Evolutionary conservation across 2,797 vertebrate genomes (phyloP).

Genomic region (Oreochromis mossambicus): DNA sequence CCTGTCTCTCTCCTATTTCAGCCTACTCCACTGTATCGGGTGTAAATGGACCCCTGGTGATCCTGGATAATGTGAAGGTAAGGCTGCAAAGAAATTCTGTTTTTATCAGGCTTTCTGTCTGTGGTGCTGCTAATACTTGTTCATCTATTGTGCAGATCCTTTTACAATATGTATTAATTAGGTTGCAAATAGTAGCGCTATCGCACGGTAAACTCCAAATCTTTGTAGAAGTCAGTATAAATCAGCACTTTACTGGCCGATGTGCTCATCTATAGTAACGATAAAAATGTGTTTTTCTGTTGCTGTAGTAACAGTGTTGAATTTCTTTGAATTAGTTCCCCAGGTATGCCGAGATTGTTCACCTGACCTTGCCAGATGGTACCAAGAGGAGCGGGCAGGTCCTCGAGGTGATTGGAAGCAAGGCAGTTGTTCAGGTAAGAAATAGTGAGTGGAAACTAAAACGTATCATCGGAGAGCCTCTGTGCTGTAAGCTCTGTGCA

Average conservation of each 20-base stretch:
- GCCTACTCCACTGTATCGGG: conserved; percentile 84
- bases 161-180: background rate
- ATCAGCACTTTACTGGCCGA: background rate
- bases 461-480: background rate
- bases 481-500: background rate
- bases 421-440: conserved; percentile 81
- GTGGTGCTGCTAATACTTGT: background rate
- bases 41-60: conserved; percentile 82
- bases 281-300: background rate
- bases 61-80: conserved; percentile 84
- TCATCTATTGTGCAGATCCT: background rate
- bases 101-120: background rate
- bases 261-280: background rate
- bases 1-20: conserved; percentile 41
- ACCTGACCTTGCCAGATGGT: conserved; percentile 81
- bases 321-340: conserved; percentile 71
- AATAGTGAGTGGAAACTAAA: background rate
- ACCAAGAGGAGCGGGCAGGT: conserved; percentile 82
- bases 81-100: background rate
- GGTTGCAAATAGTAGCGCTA: background rate
- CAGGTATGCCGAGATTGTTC: conserved; percentile 82
- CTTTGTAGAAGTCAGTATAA: background rate
- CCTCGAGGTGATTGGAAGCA: conserved; percentile 81
- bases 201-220: background rate
- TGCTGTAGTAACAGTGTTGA: background rate